phyloP scores from a whole-genome alignment of 2,888 invertebrate genomes.

The Caenorhabditis japonica region DNA sequence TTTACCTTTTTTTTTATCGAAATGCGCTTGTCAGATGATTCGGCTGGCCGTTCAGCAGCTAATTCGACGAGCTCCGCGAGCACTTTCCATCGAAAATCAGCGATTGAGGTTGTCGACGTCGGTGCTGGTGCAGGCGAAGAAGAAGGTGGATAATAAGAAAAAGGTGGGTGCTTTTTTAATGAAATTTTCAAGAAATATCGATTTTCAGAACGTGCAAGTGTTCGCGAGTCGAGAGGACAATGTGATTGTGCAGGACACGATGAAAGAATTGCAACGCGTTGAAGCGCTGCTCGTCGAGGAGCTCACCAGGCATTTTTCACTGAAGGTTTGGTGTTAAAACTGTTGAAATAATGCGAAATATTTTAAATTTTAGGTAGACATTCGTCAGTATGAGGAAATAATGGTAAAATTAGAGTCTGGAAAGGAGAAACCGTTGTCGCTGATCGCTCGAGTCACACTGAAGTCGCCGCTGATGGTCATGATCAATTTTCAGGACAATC shows the following conservation, averaged over 20 bases:
- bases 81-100: conserved; percentile 7
- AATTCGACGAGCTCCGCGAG: conserved; percentile 16
- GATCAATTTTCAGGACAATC: conserved; percentile 73
- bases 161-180: conserved; percentile 20
- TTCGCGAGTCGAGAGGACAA: conserved; percentile 47
- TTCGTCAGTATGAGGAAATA: conserved; percentile 69
- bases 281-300: conserved; percentile 54
- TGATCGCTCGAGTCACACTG: conserved; percentile 65
- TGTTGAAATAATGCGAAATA: not conserved
- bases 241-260: conserved; percentile 45
- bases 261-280: conserved; percentile 59
- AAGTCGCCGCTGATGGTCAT: conserved; percentile 69
- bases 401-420: conserved; percentile 69
- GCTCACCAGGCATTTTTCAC: conserved; percentile 56
- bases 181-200: not conserved
- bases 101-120: conserved; percentile 13
- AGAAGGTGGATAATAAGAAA: conserved; percentile 42
- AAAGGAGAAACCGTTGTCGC: conserved; percentile 66
- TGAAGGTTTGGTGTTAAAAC: conserved; percentile 36
- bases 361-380: conserved; percentile 59
- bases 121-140: conserved; percentile 12
- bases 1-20: no score
- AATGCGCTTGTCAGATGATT: conserved; percentile 15
- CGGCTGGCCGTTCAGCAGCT: conserved; percentile 22
- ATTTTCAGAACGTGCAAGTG: conserved; percentile 11